Base-by-base conservation (phyloP, 2,797 vertebrate genomes). In the Jordanella pulchra region DNA sequence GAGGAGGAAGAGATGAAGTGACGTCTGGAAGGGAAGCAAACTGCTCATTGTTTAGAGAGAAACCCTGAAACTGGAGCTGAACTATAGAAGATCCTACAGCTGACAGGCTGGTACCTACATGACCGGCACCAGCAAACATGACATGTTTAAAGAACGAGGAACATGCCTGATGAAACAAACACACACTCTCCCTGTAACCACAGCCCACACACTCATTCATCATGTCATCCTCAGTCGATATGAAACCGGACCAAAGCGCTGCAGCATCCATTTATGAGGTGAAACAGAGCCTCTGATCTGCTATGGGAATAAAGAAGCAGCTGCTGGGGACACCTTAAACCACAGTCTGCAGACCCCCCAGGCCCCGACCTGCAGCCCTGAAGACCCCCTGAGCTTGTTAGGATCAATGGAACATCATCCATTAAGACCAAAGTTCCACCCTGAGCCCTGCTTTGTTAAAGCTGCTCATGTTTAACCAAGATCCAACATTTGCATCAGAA, bases 241-340 rank as follows among this genome's bases (percentile, higher is more conserved):
- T 75, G 81, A 84, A 86, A 86, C 80, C 67, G 0, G 78, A 83
- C 35, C 72, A 44, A 61, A 21, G 68, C 3, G 18, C 39, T 4
- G 7, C 50, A 11, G 44, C 25, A 2, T 75, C 76, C 80, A 67
- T 75, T 70, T 72, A 23, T 32, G 72, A 72, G 75, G 18, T 65
- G 39, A 55, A 58, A 72, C 35, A 30, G 79, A 74, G 60, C 69
- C 81, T 83, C 12, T 4, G 39, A 1, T 69, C 73, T 79, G 76
- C 80, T 12, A 14, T 72, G 90, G 87, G 86, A 88, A 42, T 75
- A 78, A 28, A 55, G 79, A 25, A 18, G 78, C 89, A 90, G 77
- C 84, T 86, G 89, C 72, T 72, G 23, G 65, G 45, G 89, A 87
- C 44, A 88, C 9, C 78, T 87, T 86, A 91, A 84, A 86, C 89